Evolutionary conservation across 2,888 invertebrate species (phyloP).

Genomic region (Lampropteryx suffumata): DNA sequence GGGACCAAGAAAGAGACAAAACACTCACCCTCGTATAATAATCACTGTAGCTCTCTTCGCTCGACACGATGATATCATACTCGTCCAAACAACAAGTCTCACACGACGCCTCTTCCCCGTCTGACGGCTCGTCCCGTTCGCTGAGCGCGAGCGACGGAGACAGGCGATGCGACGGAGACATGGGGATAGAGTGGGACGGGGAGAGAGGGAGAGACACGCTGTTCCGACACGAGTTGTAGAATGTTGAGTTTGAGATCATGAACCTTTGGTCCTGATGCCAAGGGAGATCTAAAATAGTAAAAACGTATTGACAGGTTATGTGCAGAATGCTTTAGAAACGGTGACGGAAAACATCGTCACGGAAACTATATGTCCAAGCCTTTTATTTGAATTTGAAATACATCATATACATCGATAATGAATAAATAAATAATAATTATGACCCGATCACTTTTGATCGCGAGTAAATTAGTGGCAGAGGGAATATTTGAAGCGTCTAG

Average conservation of each 20-base stretch:
- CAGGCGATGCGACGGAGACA: slow-evolving; percentile 11
- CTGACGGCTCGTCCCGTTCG: slow-evolving; percentile 28
- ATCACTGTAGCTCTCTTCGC: slow-evolving; percentile 55
- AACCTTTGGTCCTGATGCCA: slow-evolving; percentile 70
- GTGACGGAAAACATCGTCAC: too few relatives aligned
- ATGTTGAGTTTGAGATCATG: slow-evolving; percentile 58
- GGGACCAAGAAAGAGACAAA: too few relatives aligned
- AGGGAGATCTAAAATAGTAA: slow-evolving; percentile 58
- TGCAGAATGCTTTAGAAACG: too few relatives aligned
- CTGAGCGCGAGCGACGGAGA: slow-evolving; percentile 19
- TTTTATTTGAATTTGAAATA: too few relatives aligned
- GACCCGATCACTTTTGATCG: too few relatives aligned
- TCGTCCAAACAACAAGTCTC: slow-evolving; percentile 70
- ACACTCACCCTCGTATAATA: slow-evolving; percentile 23
- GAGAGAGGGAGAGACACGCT: slow-evolving; percentile 21
- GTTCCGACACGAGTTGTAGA: slow-evolving; percentile 50
- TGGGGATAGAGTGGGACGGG: slow-evolving; percentile 1
- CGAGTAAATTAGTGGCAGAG: too few relatives aligned
- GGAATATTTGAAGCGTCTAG: too few relatives aligned
- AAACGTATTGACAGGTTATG: too few relatives aligned
- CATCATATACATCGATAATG: too few relatives aligned
- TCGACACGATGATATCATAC: slow-evolving; percentile 66
- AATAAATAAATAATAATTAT: too few relatives aligned
- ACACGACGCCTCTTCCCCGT: slow-evolving; percentile 68
- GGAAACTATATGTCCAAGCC: too few relatives aligned